Base-by-base conservation (phyloP, 2,888 invertebrate genomes). In the Drosophila vallismaia region DNA sequence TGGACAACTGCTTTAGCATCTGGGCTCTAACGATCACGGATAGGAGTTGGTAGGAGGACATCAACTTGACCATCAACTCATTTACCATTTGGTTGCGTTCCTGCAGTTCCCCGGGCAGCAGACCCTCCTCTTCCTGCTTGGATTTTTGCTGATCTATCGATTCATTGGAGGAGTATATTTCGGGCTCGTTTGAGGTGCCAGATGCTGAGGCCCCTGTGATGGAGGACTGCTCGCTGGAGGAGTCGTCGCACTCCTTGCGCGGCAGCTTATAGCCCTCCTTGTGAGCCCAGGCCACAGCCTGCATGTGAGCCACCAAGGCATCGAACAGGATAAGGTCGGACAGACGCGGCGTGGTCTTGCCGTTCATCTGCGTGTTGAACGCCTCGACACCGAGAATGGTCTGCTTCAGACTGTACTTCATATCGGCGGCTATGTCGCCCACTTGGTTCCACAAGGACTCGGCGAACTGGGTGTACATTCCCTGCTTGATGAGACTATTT, bases 401-500 rank as follows among this genome's bases (percentile, higher is more conserved):
- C 62, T 89, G 89, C 55, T 90, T 92, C 0, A 92, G 74, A 58
- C 89, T 91, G 38, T 90, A 91, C 28, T 89, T 89, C 10, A 90
- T 81, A 72, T 92, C 91, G 29, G 90, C 88, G 0, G 92, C 88
- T 49, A 90, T 90, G 72, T 92, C 91, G 3, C 91, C 91, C 1
- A 92, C 89, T 64, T 89, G 91, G 10, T 75, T 88, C 91, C 91
- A 92, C 48, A 92, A 72, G 0, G 88, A 89, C 67, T 92, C 92
- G 0, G 93, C 93, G 74, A 93, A 94, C 77, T 96, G 96, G 0
- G 96, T 96, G 80, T 96, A 97, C 94, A 97, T 95, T 69, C 97
- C 97, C 71, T 97, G 97, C 87, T 97, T 97, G 5, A 97, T 96
- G 1, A 98, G 93, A 58, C 96, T 97, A 89, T 98, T 92, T 0